Evolutionary conservation across 2,797 vertebrate species (phyloP).

Genomic region (Adrianichthys oophorus): DNA sequence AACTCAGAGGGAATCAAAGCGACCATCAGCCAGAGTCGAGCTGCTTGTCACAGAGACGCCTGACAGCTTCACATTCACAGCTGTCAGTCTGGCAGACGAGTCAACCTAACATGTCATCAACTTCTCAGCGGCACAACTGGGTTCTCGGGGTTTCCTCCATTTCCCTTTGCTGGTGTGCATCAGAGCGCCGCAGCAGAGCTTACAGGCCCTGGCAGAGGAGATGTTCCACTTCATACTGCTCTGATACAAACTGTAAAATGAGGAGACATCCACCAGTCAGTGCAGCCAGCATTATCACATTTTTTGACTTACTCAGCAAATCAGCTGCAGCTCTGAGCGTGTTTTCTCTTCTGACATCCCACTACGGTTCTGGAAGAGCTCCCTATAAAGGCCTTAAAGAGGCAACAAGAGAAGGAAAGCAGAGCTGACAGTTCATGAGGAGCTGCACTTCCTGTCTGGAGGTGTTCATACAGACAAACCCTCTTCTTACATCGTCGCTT

Average conservation of each 20-base stretch:
- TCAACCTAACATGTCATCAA: slow-evolving; percentile 43
- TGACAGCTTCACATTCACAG: slow-evolving; percentile 44
- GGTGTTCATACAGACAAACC: too few species aligned
- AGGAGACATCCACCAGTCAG: slow-evolving; percentile 22
- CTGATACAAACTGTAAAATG: slow-evolving; percentile 7
- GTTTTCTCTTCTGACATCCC: slow-evolving; percentile 2
- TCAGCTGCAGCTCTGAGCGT: slow-evolving; percentile 32
- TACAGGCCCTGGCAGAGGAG: slow-evolving; percentile 44
- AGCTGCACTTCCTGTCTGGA: too few species aligned
- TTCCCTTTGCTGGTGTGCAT: slow-evolving; percentile 6
- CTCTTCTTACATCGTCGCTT: too few species aligned
- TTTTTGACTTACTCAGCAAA: slow-evolving; percentile 49
- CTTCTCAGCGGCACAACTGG: slow-evolving; percentile 40
- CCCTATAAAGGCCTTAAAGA: slow-evolving; percentile 23
- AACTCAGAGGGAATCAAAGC: slow-evolving; percentile 57
- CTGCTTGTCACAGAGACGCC: slow-evolving; percentile 31
- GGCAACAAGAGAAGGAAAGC: slow-evolving; percentile 18
- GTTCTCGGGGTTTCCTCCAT: slow-evolving; percentile 1
- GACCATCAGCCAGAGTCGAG: slow-evolving; percentile 20
- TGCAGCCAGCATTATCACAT: slow-evolving; percentile 23
- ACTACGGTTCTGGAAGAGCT: slow-evolving; percentile 1
- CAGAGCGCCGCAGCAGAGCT: slow-evolving; percentile 35
- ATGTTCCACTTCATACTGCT: slow-evolving; percentile 41
- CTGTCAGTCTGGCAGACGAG: slow-evolving; percentile 46
- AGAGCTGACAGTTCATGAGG: too few species aligned